Percentiles rank a stretch among this genome's conserved stretches.
Evolutionary conservation across 2,797 vertebrate species (phyloP).

Genomic region (Rhinophrynus dorsalis): DNA sequence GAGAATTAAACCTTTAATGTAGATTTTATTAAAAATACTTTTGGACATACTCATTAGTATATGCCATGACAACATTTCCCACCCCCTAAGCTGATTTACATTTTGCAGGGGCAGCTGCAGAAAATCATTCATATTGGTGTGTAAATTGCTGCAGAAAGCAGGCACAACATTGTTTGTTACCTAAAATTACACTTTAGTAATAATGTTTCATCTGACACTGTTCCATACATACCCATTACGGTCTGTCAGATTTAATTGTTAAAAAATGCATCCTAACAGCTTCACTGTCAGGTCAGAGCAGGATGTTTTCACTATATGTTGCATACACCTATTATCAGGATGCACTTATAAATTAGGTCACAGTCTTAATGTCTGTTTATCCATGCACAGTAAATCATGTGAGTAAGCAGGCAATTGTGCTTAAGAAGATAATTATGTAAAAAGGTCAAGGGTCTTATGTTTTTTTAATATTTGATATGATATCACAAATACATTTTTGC

Average conservation of each 20-base stretch:
- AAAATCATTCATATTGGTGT: no score
- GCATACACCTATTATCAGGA: neutral
- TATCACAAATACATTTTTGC: neutral
- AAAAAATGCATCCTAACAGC: neutral
- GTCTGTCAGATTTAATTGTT: neutral
- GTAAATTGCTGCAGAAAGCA: no score
- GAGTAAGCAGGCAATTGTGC: slow-evolving; percentile 56
- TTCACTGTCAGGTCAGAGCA: neutral
- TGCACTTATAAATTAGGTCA: slow-evolving; percentile 52
- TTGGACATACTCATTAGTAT: no score
- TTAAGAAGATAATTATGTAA: slow-evolving; percentile 29
- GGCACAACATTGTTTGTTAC: no score
- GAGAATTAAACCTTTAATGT: no score
- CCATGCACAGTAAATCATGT: slow-evolving; percentile 48
- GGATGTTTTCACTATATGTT: neutral
- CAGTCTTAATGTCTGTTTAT: slow-evolving; percentile 38
- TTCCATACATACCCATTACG: no score
- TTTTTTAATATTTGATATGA: neutral
- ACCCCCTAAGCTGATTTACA: no score
- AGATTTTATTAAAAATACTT: no score
- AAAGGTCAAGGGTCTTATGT: slow-evolving; percentile 34
- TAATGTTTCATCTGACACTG: no score
- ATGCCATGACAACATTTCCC: no score
- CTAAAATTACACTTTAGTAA: no score
- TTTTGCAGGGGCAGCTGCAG: no score